A percentile compares a stretch with the other conserved stretches of the same genome.
Conservation (phyloP, 92 coral and sea anemone genomes). For the Bergia sp. region DNA sequence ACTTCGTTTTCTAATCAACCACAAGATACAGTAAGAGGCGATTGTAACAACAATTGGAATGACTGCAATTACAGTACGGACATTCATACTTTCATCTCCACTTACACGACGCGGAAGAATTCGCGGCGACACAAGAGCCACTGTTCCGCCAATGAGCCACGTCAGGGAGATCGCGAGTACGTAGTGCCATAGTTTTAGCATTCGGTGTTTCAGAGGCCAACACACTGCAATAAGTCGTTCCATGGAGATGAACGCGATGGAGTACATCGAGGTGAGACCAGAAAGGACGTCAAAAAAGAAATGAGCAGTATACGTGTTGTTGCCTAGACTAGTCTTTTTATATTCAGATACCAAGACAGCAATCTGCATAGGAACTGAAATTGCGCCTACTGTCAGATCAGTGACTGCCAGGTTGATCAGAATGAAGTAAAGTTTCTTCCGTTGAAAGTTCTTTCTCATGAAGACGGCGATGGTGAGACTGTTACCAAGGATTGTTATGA, state of each 20-base stretch:
- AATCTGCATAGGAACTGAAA: constrained; percentile 11
- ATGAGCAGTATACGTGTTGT: background rate
- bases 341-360: background rate
- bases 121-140: background rate
- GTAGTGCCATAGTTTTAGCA: constrained; percentile 2
- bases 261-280: constrained; percentile 10
- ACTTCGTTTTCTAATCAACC: background rate
- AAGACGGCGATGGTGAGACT: constrained; percentile 11
- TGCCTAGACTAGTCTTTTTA: background rate
- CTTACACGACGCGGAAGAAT: background rate
- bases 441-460: background rate
- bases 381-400: constrained; percentile 7
- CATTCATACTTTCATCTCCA: background rate
- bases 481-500: background rate
- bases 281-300: constrained; percentile 14
- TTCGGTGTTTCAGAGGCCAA: constrained; percentile 22
- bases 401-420: constrained; percentile 36
- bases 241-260: background rate
- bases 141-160: background rate
- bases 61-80: background rate
- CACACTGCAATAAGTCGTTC: constrained; percentile 7
- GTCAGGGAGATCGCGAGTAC: background rate
- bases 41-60: background rate
- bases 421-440: background rate
- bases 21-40: background rate